Conservation (phyloP, 2,113 vertebrate species). For the Oreochromis spilurus region DNA sequence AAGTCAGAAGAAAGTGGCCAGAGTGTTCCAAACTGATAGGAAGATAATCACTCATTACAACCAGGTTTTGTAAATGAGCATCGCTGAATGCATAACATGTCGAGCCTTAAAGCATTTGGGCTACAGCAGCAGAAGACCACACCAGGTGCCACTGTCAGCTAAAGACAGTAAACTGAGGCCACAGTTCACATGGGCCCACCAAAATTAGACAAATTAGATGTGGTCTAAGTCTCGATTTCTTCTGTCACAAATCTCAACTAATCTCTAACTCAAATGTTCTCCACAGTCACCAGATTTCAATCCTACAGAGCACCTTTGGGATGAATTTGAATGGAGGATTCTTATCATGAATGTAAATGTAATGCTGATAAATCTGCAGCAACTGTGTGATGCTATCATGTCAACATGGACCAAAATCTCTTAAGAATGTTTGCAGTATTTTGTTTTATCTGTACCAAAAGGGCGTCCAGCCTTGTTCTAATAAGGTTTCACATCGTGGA, state of each 20-base stretch:
- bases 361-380: too few relatives aligned
- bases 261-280: fast-evolving
- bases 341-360: not conserved
- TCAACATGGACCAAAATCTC: not conserved
- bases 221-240: not conserved
- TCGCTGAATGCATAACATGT: not conserved
- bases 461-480: not conserved
- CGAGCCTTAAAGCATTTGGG: not conserved
- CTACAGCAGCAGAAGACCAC: not conserved
- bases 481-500: not conserved
- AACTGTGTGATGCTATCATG: not conserved
- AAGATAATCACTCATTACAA: not conserved
- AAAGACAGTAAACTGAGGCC: not conserved
- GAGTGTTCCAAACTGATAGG: not conserved
- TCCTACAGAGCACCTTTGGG: not conserved
- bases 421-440: not conserved
- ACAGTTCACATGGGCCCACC: not conserved
- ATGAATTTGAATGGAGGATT: not conserved
- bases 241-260: not conserved
- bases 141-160: not conserved
- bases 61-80: not conserved
- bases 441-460: not conserved
- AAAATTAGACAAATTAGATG: not conserved
- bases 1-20: not conserved
- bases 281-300: not conserved